Percentiles rank a stretch among this genome's conserved stretches.
phyloP scores from a whole-genome alignment of 2,888 invertebrate genomes.

The Ditylenchus weischeri region DNA sequence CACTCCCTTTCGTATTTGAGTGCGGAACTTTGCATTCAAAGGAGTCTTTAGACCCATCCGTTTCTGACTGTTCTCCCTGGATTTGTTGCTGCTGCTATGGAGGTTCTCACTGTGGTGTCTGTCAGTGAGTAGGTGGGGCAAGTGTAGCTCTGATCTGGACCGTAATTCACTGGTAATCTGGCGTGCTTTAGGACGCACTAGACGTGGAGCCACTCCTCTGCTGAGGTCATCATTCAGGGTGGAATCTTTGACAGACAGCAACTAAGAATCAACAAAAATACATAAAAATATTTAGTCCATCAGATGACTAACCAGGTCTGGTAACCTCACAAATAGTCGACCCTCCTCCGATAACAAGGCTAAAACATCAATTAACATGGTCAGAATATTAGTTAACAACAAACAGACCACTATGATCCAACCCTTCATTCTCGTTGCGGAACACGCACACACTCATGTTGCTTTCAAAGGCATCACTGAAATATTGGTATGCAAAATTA shows the following conservation, averaged over 20 bases:
- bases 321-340: constrained; percentile 34
- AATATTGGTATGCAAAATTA: no score
- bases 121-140: not conserved
- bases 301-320: constrained; percentile 24
- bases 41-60: not conserved
- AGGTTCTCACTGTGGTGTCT: constrained; percentile 4
- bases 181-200: constrained; percentile 42
- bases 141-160: not conserved
- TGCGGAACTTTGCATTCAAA: constrained; percentile 23
- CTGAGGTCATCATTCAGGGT: constrained; percentile 32
- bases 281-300: not conserved
- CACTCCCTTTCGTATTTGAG: constrained; percentile 22
- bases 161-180: not conserved
- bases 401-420: constrained; percentile 66
- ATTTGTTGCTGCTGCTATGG: no score
- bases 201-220: constrained; percentile 30
- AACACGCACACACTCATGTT: constrained; percentile 85
- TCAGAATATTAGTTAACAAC: not conserved
- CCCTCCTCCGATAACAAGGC: constrained; percentile 33
- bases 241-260: constrained; percentile 32
- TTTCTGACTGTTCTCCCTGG: not conserved
- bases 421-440: constrained; percentile 75
- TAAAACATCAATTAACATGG: not conserved
- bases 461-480: constrained; percentile 83
- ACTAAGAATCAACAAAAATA: constrained; percentile 13